These are phyloP conservation scores for Drosophila affinis DNA, from an alignment of 2,888 invertebrate species.

Conservation along the genomic window DNA sequence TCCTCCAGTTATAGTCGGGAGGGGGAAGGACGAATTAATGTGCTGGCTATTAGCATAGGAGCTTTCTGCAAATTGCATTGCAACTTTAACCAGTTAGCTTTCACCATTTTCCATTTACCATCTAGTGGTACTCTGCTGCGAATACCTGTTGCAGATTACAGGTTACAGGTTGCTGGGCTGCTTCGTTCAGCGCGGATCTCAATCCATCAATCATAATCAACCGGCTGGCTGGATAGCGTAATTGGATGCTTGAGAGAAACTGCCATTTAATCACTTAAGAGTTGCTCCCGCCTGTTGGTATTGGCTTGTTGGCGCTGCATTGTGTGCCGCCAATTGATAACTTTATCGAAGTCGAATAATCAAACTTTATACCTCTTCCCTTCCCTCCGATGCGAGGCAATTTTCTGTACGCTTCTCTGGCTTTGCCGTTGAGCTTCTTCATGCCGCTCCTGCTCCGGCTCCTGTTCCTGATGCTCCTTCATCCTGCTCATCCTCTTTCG, in stretches of 20 bases:
- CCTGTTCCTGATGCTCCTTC: too few relatives aligned
- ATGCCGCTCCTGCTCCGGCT: background rate
- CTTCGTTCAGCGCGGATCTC: conserved; percentile 7
- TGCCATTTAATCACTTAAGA: conserved; percentile 36
- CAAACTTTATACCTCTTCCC: conserved; percentile 20
- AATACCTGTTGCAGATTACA: conserved; percentile 25
- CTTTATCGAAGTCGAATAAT: conserved; percentile 33
- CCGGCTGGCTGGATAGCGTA: conserved; percentile 19
- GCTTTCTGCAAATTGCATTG: conserved; percentile 53
- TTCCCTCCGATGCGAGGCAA: background rate
- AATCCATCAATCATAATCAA: conserved; percentile 52
- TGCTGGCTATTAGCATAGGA: conserved; percentile 47
- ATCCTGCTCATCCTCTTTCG: background rate
- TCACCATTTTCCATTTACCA: conserved; percentile 17
- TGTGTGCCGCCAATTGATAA: conserved; percentile 15
- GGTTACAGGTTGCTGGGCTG: background rate
- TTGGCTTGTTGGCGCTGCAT: conserved; percentile 11
- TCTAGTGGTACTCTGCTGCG: background rate
- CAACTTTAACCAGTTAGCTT: conserved; percentile 8
- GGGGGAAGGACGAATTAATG: conserved; percentile 41
- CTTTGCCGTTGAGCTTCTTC: background rate
- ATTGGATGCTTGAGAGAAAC: conserved; percentile 31
- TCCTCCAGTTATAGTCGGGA: background rate
- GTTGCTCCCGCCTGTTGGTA: background rate
- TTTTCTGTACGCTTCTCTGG: conserved; percentile 22